These are phyloP conservation scores for Chirona hameri DNA, from an alignment of 2,888 invertebrate genomes.

Conservation along the genomic window DNA sequence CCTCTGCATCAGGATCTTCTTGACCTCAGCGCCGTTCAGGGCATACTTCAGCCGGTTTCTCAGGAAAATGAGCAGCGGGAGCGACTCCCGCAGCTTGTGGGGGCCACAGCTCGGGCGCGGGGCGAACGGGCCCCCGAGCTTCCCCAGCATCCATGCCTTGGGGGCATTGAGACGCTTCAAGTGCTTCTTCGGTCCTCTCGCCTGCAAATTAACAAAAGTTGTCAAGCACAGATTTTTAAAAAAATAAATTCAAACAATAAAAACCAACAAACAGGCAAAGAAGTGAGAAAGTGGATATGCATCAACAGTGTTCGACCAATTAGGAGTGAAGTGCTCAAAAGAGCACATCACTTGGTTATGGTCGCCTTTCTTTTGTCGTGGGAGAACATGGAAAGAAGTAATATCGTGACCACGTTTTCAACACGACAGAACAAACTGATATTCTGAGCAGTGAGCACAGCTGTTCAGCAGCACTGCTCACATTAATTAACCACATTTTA, in stretches of 20 bases:
- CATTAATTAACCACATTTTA: too few species aligned
- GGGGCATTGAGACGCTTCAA: slow-evolving; percentile 98
- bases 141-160: slow-evolving; percentile 99
- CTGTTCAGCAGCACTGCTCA: too few species aligned
- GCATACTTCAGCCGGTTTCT: slow-evolving; percentile 98
- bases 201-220: not conserved
- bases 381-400: slow-evolving; percentile 3
- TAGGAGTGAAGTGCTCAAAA: not conserved
- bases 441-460: too few species aligned
- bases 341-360: slow-evolving; percentile 1
- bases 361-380: slow-evolving; percentile 1
- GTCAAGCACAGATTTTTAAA: too few species aligned
- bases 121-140: slow-evolving; percentile 95
- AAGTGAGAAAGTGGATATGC: too few species aligned
- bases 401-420: slow-evolving; percentile 1
- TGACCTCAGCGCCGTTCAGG: slow-evolving; percentile 91
- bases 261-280: too few species aligned
- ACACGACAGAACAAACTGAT: too few species aligned
- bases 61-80: slow-evolving; percentile 93
- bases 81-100: slow-evolving; percentile 94
- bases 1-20: slow-evolving; percentile 96
- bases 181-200: slow-evolving; percentile 95
- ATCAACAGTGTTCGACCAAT: not conserved
- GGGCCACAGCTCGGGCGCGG: slow-evolving; percentile 97
- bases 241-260: too few species aligned